Conservation (phyloP, 1,140 invertebrate species). For the Ceratosolen fusciceps region DNA sequence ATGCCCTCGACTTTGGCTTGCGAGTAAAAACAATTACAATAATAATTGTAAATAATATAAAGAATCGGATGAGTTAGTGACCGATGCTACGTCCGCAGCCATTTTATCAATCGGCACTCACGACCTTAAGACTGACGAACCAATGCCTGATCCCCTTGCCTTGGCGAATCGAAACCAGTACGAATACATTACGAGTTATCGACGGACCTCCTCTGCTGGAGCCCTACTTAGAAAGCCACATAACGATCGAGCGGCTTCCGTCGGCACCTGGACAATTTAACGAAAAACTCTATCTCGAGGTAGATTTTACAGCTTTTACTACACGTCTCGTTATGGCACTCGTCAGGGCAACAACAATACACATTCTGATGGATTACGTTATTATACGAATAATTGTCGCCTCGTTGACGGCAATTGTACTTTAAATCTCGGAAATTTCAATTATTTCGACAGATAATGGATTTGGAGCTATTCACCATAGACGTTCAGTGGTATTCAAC, state of each 20-base stretch:
- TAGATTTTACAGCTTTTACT: no score
- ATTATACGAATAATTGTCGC: no score
- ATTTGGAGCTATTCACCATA: slow-evolving; percentile 58
- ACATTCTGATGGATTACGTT: no score
- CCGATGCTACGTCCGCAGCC: slow-evolving; percentile 45
- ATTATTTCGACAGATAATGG: slow-evolving; percentile 52
- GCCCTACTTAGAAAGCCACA: neutral
- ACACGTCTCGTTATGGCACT: no score
- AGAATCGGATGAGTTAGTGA: no score
- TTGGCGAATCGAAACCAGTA: slow-evolving; percentile 45
- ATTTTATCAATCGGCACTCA: slow-evolving; percentile 48
- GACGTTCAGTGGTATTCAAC: slow-evolving; percentile 61
- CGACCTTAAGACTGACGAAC: slow-evolving; percentile 43
- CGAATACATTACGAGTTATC: neutral
- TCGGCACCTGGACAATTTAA: slow-evolving; percentile 49
- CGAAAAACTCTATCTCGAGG: slow-evolving; percentile 46
- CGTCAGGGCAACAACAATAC: no score
- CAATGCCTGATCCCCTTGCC: slow-evolving; percentile 52
- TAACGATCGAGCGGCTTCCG: slow-evolving; percentile 16
- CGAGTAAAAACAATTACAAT: slow-evolving; percentile 56
- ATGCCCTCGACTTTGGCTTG: slow-evolving; percentile 64
- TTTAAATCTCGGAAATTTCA: slow-evolving; percentile 3
- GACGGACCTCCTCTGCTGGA: neutral
- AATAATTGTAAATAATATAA: neutral
- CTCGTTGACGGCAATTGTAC: no score